Percentiles rank a stretch among this genome's conserved stretches.
Evolutionary conservation across 1,140 invertebrate species (phyloP).

Genomic region (Drosophila insularis): DNA sequence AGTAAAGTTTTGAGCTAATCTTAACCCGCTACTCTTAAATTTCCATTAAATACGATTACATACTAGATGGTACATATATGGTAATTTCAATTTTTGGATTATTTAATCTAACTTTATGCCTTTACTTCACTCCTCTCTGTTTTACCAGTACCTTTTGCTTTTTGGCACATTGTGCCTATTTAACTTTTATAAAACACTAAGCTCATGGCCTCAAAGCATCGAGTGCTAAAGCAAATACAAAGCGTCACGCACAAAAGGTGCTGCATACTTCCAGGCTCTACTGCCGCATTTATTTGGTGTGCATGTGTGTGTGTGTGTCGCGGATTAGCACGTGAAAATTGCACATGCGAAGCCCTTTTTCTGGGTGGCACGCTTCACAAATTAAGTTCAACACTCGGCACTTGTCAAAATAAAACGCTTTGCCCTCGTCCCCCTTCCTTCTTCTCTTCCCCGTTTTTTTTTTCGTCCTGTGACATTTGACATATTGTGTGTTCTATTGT

Average conservation of each 20-base stretch:
- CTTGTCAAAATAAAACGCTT: constrained; percentile 78
- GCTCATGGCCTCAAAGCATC: constrained; percentile 29
- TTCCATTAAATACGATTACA: no score
- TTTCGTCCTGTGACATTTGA: constrained; percentile 77
- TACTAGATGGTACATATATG: background rate
- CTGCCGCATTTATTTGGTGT: constrained; percentile 18
- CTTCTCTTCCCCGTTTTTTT: background rate
- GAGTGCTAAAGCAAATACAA: constrained; percentile 40
- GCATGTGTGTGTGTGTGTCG: constrained; percentile 47
- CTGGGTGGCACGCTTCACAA: constrained; percentile 68
- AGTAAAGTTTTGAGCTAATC: no score
- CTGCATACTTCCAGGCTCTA: constrained; percentile 55
- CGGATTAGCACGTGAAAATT: constrained; percentile 70
- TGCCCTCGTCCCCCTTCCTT: background rate
- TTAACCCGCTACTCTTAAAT: no score
- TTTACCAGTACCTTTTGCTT: background rate
- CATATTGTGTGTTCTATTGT: constrained; percentile 74
- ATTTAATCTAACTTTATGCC: background rate
- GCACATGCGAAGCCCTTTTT: constrained; percentile 42
- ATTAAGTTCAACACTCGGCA: constrained; percentile 76
- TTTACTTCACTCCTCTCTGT: no score
- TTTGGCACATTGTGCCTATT: constrained; percentile 36
- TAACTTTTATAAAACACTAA: constrained; percentile 54
- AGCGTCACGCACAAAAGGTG: constrained; percentile 44
- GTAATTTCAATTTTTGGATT: background rate